These are phyloP conservation scores for Lycorma delicatula DNA, from an alignment of 1,140 invertebrate genomes.

Conservation along the genomic window DNA sequence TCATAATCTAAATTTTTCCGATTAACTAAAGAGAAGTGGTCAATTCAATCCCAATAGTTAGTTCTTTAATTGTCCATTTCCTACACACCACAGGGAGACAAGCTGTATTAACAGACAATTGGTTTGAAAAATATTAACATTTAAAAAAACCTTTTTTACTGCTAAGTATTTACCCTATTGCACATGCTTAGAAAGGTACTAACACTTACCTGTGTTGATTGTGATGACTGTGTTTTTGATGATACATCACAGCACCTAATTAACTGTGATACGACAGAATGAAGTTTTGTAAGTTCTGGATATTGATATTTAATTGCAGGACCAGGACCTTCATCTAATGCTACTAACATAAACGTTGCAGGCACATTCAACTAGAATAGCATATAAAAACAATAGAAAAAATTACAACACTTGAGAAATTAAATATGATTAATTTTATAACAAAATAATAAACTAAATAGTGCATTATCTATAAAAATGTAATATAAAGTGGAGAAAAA, in stretches of 20 bases:
- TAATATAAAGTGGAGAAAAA: too few relatives aligned
- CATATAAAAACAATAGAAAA: too few relatives aligned
- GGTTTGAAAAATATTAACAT: neutral
- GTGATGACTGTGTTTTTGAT: conserved; percentile 63
- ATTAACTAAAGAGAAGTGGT: too few relatives aligned
- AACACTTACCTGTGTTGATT: conserved; percentile 12
- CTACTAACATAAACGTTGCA: conserved; percentile 81
- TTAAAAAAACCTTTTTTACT: neutral
- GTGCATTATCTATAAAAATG: too few relatives aligned
- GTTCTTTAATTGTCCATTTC: too few relatives aligned
- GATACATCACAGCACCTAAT: conserved; percentile 89
- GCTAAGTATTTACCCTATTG: neutral
- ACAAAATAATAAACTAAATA: too few relatives aligned
- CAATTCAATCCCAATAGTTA: too few relatives aligned
- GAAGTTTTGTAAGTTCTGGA: conserved; percentile 87
- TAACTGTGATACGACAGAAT: conserved; percentile 86
- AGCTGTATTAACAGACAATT: too few relatives aligned
- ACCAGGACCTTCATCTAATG: conserved; percentile 86
- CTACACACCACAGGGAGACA: too few relatives aligned
- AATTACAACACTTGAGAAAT: too few relatives aligned
- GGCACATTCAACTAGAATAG: conserved; percentile 67
- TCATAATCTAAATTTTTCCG: too few relatives aligned
- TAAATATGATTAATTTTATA: too few relatives aligned
- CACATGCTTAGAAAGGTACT: neutral
- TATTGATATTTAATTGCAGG: conserved; percentile 94